Base-by-base conservation (phyloP, 2,797 vertebrate genomes). In the Pyrocephalus nanus region DNA sequence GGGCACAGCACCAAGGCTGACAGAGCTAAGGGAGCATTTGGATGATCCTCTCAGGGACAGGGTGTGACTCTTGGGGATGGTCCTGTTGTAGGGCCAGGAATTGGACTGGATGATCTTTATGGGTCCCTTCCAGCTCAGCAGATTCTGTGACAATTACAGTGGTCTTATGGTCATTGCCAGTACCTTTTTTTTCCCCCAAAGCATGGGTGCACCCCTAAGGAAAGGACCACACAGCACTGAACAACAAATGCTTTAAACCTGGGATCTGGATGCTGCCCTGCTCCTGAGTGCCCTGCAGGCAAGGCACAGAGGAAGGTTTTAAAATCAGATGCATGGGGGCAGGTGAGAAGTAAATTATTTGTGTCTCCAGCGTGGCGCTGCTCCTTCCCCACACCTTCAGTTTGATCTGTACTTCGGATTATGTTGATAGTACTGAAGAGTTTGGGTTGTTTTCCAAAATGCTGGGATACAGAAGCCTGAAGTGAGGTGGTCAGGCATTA, bases 201-300 rank as follows among this genome's bases (percentile, higher is more conserved):
- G 38, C 26, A 14, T 1, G 16, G 12, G 12, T 38, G 36, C 38
- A 43, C 38, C 1, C 1, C 16, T 43, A 51, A 22, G 34, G 47
- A 69, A 64, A 79, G 20, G 45, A 21, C 17, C 18, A 1, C 0
- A 0, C 36, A 10, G 13, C 0, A 0, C 3, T 75, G 65, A 66
- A 22, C 32, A 29, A 23, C 1, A 2, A 50, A 27, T 19, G n/a
- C 36, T 60, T 79, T 27, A 74, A 77, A 74, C 9, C 20, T 11
- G 9, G 50, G 20, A 60, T 67, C 11, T 16, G 32, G 57, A 67
- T 0, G 1, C 45, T n/a, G 61, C 57, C 61, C 29, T 0, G 0
- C 53, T 74, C 81, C 32, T 9, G 17, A 65, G 83, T 19, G 47
- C 53, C 40, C 75, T 40, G n/a, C 26, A 38, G 40, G 66, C 71